phyloP scores from a whole-genome alignment of 2,888 invertebrate species.

The Heliothis peltigera region DNA sequence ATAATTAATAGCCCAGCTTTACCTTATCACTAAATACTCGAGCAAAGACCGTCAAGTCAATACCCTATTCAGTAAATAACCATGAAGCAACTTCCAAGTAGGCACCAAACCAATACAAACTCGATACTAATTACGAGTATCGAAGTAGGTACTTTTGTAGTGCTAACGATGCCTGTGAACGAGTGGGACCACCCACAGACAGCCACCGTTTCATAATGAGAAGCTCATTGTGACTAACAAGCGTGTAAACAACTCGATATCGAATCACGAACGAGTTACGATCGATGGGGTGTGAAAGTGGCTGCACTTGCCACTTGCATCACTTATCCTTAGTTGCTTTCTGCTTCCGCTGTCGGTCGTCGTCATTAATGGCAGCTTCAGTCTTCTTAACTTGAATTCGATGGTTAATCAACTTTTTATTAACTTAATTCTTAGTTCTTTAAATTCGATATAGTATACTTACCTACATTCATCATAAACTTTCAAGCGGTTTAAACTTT shows the following conservation, averaged over 20 bases:
- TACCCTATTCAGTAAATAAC: neutral
- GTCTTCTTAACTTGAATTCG: too few relatives aligned
- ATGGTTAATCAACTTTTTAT: too few relatives aligned
- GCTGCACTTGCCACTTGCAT: conserved; percentile 39
- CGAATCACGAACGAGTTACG: conserved; percentile 58
- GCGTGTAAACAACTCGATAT: conserved; percentile 67
- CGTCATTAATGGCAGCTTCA: neutral
- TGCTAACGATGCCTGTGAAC: conserved; percentile 53
- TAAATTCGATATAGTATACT: too few relatives aligned
- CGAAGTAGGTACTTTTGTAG: conserved; percentile 23
- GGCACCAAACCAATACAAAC: conserved; percentile 17
- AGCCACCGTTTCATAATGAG: conserved; percentile 57
- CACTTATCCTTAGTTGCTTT: conserved; percentile 6
- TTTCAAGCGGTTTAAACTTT: neutral
- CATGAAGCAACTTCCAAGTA: neutral
- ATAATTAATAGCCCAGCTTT: too few relatives aligned
- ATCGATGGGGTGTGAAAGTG: conserved; percentile 57
- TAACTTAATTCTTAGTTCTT: too few relatives aligned
- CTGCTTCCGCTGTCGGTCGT: conserved; percentile 3
- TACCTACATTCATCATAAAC: too few relatives aligned
- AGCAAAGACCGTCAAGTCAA: neutral
- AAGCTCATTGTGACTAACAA: conserved; percentile 64
- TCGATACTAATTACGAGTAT: conserved; percentile 36
- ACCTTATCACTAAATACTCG: neutral
- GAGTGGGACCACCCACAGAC: conserved; percentile 65